Percentiles rank a stretch among this genome's conserved stretches.
Conservation (phyloP, 2,113 vertebrate species). For the Nerophis lumbriciformis region DNA sequence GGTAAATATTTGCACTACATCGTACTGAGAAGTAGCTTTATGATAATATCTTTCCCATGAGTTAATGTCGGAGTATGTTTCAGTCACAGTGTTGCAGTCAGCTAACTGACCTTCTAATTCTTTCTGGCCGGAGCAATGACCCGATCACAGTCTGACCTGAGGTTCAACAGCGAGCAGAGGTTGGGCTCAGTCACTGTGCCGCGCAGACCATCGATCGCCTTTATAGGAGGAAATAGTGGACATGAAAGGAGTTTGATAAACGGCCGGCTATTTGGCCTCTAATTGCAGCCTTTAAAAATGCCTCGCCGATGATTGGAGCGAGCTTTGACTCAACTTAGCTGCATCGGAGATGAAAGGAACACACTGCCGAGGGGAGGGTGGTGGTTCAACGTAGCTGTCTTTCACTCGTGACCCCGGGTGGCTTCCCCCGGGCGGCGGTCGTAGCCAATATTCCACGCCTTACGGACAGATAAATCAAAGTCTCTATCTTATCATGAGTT, state of each 20-base stretch:
- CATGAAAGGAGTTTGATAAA: slow-evolving; percentile 68
- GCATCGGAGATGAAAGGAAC: slow-evolving; percentile 52
- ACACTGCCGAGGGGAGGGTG: slow-evolving; percentile 40
- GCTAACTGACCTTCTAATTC: slow-evolving; percentile 36
- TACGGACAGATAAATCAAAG: slow-evolving; percentile 62
- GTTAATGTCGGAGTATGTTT: background rate
- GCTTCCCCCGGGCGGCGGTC: slow-evolving; percentile 34
- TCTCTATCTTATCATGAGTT: slow-evolving; percentile 51
- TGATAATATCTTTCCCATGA: too few species aligned
- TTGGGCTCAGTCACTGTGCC: slow-evolving; percentile 40
- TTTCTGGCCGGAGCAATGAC: slow-evolving; percentile 33
- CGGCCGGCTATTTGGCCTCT: slow-evolving; percentile 58
- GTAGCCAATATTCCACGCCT: slow-evolving; percentile 39
- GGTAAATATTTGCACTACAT: too few species aligned
- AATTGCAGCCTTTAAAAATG: slow-evolving; percentile 70
- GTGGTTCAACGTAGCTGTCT: slow-evolving; percentile 48
- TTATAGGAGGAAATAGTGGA: slow-evolving; percentile 67
- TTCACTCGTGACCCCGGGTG: slow-evolving; percentile 49
- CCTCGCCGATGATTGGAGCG: slow-evolving; percentile 63
- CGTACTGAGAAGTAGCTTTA: too few species aligned
- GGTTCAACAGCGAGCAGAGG: slow-evolving; percentile 38
- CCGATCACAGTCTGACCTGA: slow-evolving; percentile 38
- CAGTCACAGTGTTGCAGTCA: slow-evolving; percentile 21
- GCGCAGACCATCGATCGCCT: slow-evolving; percentile 62
- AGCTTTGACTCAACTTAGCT: slow-evolving; percentile 59